Percentiles rank a stretch among this genome's conserved stretches.
phyloP scores from a whole-genome alignment of 2,113 vertebrate species.

The Perca flavescens region DNA sequence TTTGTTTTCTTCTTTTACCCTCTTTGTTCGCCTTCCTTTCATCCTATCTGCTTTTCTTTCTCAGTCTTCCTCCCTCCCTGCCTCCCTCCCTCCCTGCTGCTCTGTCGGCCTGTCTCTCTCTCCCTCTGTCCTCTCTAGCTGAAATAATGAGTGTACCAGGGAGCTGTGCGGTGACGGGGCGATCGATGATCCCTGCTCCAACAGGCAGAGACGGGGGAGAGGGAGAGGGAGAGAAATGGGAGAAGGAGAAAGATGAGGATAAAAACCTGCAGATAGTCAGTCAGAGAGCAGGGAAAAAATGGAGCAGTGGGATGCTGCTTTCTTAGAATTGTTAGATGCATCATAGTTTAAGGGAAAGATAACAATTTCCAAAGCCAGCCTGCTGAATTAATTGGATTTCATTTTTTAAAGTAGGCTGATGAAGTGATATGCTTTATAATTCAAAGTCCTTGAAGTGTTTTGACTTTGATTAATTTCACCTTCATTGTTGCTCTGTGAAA shows the following conservation, averaged over 20 bases:
- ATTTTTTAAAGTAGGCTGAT: conserved; percentile 60
- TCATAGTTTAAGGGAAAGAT: conserved; percentile 59
- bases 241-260: conserved; percentile 52
- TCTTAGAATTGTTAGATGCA: conserved; percentile 49
- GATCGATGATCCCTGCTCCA: conserved; percentile 78
- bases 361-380: conserved; percentile 52
- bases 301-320: conserved; percentile 37
- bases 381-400: conserved; percentile 66
- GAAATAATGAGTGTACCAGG: conserved; percentile 79
- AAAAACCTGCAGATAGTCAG: conserved; percentile 62
- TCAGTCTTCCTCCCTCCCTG: conserved; percentile 19
- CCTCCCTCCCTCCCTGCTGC: conserved; percentile 4
- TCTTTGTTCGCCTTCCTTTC: conserved; percentile 52
- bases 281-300: conserved; percentile 55
- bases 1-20: conserved; percentile 24
- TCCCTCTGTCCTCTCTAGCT: conserved; percentile 67
- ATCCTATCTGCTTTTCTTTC: conserved; percentile 32
- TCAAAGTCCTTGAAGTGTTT: conserved; percentile 59
- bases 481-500: conserved; percentile 57
- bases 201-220: conserved; percentile 59
- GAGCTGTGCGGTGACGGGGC: conserved; percentile 72
- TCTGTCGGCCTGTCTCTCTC: conserved; percentile 9
- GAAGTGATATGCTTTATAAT: conserved; percentile 60
- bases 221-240: conserved; percentile 27
- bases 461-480: conserved; percentile 67